phyloP scores from a whole-genome alignment of 2,113 vertebrate genomes.

The Bambusicola thoracicus region DNA sequence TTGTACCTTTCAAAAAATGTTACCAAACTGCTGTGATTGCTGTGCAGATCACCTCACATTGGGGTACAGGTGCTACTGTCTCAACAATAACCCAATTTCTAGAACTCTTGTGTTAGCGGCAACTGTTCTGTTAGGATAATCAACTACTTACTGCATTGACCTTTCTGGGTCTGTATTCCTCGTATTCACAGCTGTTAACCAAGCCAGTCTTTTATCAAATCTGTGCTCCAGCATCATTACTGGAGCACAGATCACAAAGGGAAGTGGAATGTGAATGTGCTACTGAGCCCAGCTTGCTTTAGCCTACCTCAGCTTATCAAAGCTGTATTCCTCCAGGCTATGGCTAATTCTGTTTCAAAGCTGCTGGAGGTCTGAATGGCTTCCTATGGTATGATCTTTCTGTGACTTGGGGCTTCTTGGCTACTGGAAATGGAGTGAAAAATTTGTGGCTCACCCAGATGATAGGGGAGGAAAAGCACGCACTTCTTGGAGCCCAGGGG shows the following conservation, averaged over 20 bases:
- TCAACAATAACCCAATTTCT: background rate
- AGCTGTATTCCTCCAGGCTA: background rate
- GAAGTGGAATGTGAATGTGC: background rate
- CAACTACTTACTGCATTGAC: background rate
- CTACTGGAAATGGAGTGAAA: background rate
- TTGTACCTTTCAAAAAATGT: background rate
- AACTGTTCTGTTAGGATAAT: background rate
- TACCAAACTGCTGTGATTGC: background rate
- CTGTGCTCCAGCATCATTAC: background rate
- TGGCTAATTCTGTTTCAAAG: background rate
- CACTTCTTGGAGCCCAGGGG: background rate
- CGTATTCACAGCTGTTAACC: background rate
- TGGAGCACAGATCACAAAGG: background rate
- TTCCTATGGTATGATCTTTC: background rate
- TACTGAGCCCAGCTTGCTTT: constrained; percentile 4
- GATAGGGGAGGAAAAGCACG: background rate
- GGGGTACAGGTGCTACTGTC: background rate
- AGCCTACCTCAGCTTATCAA: background rate
- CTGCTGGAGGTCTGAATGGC: background rate
- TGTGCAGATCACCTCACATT: background rate
- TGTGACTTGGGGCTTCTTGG: background rate
- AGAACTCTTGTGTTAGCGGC: background rate
- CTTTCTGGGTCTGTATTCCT: background rate
- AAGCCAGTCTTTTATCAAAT: background rate
- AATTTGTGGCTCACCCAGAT: background rate